Evolutionary conservation across 2,113 vertebrate species (phyloP), one percentile per base, ranked within the genome.

Genomic region (Colius striatus): DNA sequence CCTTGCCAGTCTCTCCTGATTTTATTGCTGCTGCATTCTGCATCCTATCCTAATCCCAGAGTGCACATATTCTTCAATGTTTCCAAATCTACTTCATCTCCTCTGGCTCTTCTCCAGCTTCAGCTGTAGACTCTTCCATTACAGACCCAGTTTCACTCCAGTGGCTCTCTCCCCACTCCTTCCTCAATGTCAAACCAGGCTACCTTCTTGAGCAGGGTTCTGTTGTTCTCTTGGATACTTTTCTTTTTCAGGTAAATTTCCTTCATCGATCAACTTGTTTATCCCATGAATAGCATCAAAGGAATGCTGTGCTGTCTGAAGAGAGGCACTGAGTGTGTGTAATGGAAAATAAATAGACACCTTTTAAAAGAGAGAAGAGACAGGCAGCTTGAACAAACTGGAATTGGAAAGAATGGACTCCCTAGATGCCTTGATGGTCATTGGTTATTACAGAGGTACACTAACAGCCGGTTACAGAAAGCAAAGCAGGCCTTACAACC

Each of bases 261-360:
- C 73, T 87, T 80, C 75, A 86, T 85, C 25, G 87, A 60, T 91
- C 87, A 87, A 86, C 43, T 90, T 88, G 51, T 65, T 94, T 92
- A 68, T 61, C 63, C 75, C 68, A 71, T 77, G 72, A 89, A 90
- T 41, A 95, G 67, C 71, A 88, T 54, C 67, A 85, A 83, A 95
- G 72, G 84, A 95, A 96, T 47, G 67, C 58, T 82, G 43, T 16
- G 19, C 54, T 92, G 70, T 61, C 72, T 84, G 77, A 84, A 91
- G 84, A 87, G 20, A 94, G 70, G 54, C 62, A 73, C 25, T 34
- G 43, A 66, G 71, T 12, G 13, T 51, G 55, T 34, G 34, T 93
- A 91, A 87, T 86, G 90, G 94, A 88, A 92, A 92, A 51, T 47
- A 78, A 81, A 80, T 23, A 92, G 62, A 74, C 82, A 77, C 70